Percentiles rank a stretch among this genome's conserved stretches.
phyloP scores from a whole-genome alignment of 2,888 invertebrate species.

The Baronia brevicornis region DNA sequence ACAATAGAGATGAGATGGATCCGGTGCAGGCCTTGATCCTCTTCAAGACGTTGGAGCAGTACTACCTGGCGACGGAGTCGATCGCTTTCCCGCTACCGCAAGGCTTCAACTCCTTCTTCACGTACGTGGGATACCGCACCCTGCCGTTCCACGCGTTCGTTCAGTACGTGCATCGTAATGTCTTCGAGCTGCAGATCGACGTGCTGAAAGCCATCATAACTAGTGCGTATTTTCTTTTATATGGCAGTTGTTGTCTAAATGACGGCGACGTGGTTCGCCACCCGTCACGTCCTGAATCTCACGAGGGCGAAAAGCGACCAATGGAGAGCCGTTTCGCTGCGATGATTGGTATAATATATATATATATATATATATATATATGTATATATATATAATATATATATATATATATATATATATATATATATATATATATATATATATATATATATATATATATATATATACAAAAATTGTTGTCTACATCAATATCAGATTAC shows the following conservation, averaged over 20 bases:
- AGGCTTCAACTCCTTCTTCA: slow-evolving; percentile 92
- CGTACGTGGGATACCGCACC: slow-evolving; percentile 88
- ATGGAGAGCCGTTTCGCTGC: no score
- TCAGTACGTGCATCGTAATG: slow-evolving; percentile 88
- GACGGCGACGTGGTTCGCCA: no score
- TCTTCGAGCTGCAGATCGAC: slow-evolving; percentile 90
- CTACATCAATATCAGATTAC: no score
- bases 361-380: no score
- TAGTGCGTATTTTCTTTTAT: slow-evolving; percentile 68
- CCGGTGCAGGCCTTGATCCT: slow-evolving; percentile 81
- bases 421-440: no score
- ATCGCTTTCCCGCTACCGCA: slow-evolving; percentile 87
- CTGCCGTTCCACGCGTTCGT: slow-evolving; percentile 86
- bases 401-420: no score
- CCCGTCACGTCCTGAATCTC: no score
- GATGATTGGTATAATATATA: no score
- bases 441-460: no score
- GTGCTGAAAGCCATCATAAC: slow-evolving; percentile 89
- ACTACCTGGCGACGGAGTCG: slow-evolving; percentile 85
- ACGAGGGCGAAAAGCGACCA: no score
- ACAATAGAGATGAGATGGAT: slow-evolving; percentile 82
- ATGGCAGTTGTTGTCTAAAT: background rate
- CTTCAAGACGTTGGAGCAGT: slow-evolving; percentile 87
- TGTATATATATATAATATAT: no score
- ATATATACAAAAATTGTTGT: no score